A percentile compares a stretch with the other conserved stretches of the same genome.
Evolutionary conservation across 1,140 invertebrate species (phyloP).

Genomic region (Zaprionus davidi): DNA sequence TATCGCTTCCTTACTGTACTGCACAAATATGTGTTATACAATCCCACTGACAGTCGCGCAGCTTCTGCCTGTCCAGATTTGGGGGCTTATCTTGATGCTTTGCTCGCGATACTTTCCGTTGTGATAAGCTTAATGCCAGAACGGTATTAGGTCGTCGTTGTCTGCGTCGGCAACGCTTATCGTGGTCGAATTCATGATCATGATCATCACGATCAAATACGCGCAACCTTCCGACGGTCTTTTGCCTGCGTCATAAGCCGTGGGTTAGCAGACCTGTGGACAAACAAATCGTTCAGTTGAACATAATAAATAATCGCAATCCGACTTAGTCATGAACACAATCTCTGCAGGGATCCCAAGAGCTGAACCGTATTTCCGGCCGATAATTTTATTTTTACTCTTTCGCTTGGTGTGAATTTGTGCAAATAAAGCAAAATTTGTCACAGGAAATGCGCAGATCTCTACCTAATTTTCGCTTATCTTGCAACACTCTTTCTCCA

Average conservation of each 20-base stretch:
- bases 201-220: constrained; percentile 31
- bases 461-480: constrained; percentile 11
- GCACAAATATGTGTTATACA: constrained; percentile 36
- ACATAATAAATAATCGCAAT: constrained; percentile 25
- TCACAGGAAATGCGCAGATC: constrained; percentile 75
- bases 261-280: constrained; percentile 27
- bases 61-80: background rate
- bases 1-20: background rate
- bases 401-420: constrained; percentile 22
- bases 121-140: constrained; percentile 22
- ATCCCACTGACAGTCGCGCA: constrained; percentile 19
- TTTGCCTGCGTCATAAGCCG: constrained; percentile 34
- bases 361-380: constrained; percentile 32
- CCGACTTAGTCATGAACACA: constrained; percentile 29
- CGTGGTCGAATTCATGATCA: constrained; percentile 41
- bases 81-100: constrained; percentile 12
- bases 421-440: constrained; percentile 72
- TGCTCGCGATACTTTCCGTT: background rate
- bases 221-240: background rate
- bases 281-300: constrained; percentile 20
- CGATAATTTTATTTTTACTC: constrained; percentile 12
- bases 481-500: background rate
- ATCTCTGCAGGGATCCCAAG: constrained; percentile 23
- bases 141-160: constrained; percentile 25
- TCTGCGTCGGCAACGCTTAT: constrained; percentile 9